Evolutionary conservation across 2,797 vertebrate genomes (phyloP).

Genomic region (Alcedo atthis): DNA sequence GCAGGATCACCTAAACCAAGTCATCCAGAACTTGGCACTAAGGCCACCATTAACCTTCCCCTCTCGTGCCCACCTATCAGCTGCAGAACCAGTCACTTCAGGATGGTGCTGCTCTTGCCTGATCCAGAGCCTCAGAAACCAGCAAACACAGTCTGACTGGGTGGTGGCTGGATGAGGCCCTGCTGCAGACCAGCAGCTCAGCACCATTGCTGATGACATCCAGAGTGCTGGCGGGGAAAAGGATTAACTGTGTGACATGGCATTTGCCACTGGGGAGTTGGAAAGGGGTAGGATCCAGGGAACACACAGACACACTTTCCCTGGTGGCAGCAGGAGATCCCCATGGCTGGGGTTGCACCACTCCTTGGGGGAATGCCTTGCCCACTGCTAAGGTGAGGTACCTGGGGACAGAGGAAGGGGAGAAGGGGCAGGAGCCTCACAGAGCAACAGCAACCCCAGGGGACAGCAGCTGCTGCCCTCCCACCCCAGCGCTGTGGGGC

Average conservation of each 20-base stretch:
- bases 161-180: background rate
- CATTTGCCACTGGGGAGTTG: background rate
- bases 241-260: background rate
- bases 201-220: background rate
- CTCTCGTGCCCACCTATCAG: background rate
- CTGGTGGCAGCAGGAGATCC: background rate
- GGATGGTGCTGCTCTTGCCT: background rate
- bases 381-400: background rate
- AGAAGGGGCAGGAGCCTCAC: background rate
- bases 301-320: rapidly evolving
- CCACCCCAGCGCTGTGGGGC: background rate
- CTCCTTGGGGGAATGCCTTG: background rate
- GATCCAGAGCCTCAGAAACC: background rate
- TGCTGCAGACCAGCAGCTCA: background rate
- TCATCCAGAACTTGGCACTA: background rate
- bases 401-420: background rate
- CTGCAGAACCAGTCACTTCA: background rate
- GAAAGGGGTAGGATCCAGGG: background rate
- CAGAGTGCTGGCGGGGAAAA: rapidly evolving
- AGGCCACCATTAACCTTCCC: background rate
- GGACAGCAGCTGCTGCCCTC: background rate
- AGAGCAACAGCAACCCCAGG: background rate
- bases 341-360: rapidly evolving
- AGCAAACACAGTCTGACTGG: rapidly evolving
- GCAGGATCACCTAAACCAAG: no score